A percentile compares a stretch with the other conserved stretches of the same genome.
phyloP scores from a whole-genome alignment of 2,888 invertebrate genomes.

The Megaustenia siamemsis region DNA sequence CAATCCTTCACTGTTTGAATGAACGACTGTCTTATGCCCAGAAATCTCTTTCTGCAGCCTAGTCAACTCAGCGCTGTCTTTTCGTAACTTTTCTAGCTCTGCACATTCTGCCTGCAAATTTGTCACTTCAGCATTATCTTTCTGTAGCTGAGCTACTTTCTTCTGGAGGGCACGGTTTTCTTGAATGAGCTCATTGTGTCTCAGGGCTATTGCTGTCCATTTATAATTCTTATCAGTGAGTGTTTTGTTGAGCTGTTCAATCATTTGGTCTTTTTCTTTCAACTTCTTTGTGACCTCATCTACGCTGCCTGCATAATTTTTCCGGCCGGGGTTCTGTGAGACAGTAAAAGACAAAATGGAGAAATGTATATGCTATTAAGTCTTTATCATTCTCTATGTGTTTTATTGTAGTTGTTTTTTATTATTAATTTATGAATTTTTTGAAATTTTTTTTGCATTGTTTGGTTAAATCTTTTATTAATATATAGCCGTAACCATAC shows the following conservation, averaged over 20 bases:
- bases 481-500: too few species aligned
- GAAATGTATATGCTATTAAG: too few species aligned
- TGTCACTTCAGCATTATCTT: neutral
- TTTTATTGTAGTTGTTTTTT: too few species aligned
- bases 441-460: too few species aligned
- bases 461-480: too few species aligned
- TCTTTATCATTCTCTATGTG: too few species aligned
- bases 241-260: neutral
- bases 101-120: neutral
- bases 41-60: neutral
- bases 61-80: neutral
- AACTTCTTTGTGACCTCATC: constrained; percentile 1
- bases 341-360: neutral
- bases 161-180: neutral
- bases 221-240: neutral
- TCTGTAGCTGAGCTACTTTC: neutral
- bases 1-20: neutral
- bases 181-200: neutral
- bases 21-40: neutral
- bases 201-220: neutral
- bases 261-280: neutral
- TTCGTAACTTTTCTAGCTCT: neutral
- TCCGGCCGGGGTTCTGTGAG: neutral
- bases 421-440: too few species aligned
- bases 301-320: neutral